phyloP scores from a whole-genome alignment of 2,888 invertebrate species.

The Stenodera caucasica region DNA sequence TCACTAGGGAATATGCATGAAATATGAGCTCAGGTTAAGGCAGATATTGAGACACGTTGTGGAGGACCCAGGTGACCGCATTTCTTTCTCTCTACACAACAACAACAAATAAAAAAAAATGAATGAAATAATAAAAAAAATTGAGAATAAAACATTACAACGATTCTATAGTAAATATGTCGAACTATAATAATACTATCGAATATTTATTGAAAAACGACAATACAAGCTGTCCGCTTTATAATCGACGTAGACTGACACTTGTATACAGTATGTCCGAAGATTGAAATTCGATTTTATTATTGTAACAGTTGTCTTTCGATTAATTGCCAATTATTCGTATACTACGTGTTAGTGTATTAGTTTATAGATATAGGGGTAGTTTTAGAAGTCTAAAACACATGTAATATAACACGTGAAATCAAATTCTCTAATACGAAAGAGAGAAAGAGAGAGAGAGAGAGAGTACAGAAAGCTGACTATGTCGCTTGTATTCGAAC shows the following conservation, averaged over 20 bases:
- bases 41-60: slow-evolving; percentile 30
- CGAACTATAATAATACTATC: too few relatives aligned
- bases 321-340: slow-evolving; percentile 7
- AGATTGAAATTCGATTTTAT: background rate
- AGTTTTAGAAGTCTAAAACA: slow-evolving; percentile 42
- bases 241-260: too few relatives aligned
- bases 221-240: too few relatives aligned
- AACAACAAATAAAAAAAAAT: background rate
- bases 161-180: background rate
- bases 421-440: slow-evolving; percentile 48
- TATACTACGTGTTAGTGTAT: too few relatives aligned
- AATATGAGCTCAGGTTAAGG: slow-evolving; percentile 43
- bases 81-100: background rate
- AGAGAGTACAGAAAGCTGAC: slow-evolving; percentile 19
- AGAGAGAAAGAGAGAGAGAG: too few relatives aligned
- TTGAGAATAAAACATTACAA: too few relatives aligned
- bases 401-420: slow-evolving; percentile 52
- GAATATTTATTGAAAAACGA: too few relatives aligned
- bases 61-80: slow-evolving; percentile 37
- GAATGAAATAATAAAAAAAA: background rate
- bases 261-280: too few relatives aligned
- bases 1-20: slow-evolving; percentile 38
- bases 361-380: too few relatives aligned
- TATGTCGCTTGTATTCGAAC: slow-evolving; percentile 42
- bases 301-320: background rate